Evolutionary conservation across 2,113 vertebrate species (phyloP).

Genomic region (Oryzias woworae): DNA sequence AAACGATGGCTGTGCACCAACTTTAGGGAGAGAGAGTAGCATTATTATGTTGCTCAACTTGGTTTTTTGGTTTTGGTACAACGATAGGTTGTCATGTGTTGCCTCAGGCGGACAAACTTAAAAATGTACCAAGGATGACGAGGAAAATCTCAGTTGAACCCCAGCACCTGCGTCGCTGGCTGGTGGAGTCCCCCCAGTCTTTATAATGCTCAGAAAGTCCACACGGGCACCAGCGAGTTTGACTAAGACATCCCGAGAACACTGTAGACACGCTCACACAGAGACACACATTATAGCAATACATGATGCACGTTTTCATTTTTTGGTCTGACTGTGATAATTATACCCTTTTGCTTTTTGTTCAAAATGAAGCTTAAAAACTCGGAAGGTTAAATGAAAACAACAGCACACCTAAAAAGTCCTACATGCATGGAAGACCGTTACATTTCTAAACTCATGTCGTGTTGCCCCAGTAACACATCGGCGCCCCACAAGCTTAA

Average conservation of each 20-base stretch:
- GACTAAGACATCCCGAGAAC: constrained; percentile 60
- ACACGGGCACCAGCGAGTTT: constrained; percentile 47
- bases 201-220: constrained; percentile 58
- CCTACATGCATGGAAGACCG: constrained; percentile 84
- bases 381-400: constrained; percentile 65
- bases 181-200: constrained; percentile 59
- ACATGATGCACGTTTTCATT: constrained; percentile 70
- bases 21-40: constrained; percentile 60
- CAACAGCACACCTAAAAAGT: constrained; percentile 72
- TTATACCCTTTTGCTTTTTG: constrained; percentile 70
- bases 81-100: constrained; percentile 68
- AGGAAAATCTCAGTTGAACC: constrained; percentile 43
- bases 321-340: constrained; percentile 79
- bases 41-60: constrained; percentile 72
- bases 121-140: constrained; percentile 50
- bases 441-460: constrained; percentile 74
- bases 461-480: constrained; percentile 66
- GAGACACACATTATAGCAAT: constrained; percentile 65
- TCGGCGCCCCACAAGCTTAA: constrained; percentile 63
- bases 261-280: constrained; percentile 68
- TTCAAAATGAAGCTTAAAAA: constrained; percentile 67
- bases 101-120: constrained; percentile 51
- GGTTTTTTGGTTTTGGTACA: constrained; percentile 79
- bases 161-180: constrained; percentile 51
- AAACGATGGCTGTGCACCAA: constrained; percentile 60